phyloP scores from a whole-genome alignment of 1,140 invertebrate species.

The Papilio glaucus region DNA sequence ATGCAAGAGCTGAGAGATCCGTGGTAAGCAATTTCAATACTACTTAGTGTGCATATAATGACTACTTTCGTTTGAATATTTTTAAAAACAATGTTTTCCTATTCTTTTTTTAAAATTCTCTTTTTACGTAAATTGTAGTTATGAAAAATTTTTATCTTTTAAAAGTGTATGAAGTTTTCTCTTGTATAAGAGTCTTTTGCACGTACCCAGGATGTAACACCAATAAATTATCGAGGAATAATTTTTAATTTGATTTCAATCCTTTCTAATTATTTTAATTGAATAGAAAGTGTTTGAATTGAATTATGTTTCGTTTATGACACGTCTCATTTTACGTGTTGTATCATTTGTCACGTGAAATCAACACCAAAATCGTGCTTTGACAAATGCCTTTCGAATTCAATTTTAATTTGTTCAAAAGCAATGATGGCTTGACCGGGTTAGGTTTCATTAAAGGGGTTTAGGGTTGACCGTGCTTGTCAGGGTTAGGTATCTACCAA shows the following conservation, averaged over 20 bases:
- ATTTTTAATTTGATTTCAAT: background rate
- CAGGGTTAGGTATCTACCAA: too few relatives aligned
- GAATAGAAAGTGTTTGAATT: background rate
- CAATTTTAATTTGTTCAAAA: background rate
- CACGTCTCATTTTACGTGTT: background rate
- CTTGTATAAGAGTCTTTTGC: background rate
- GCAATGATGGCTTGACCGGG: background rate
- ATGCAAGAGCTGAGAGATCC: conserved; percentile 1
- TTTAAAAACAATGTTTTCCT: conserved; percentile 36
- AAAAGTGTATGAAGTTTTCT: background rate
- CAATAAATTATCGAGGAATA: background rate
- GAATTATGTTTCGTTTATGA: conserved; percentile 5
- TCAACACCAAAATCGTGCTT: background rate
- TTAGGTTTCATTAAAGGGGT: background rate
- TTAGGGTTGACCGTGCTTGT: too few relatives aligned
- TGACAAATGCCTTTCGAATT: background rate
- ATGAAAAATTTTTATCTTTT: background rate
- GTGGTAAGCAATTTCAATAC: background rate
- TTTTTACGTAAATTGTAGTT: background rate
- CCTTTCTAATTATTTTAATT: background rate
- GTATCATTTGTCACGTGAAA: background rate
- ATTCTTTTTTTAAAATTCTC: background rate
- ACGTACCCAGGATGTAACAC: background rate
- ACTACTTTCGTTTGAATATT: background rate
- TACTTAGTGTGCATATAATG: background rate